phyloP scores from a whole-genome alignment of 2,797 vertebrate species.

The Todus mexicanus region DNA sequence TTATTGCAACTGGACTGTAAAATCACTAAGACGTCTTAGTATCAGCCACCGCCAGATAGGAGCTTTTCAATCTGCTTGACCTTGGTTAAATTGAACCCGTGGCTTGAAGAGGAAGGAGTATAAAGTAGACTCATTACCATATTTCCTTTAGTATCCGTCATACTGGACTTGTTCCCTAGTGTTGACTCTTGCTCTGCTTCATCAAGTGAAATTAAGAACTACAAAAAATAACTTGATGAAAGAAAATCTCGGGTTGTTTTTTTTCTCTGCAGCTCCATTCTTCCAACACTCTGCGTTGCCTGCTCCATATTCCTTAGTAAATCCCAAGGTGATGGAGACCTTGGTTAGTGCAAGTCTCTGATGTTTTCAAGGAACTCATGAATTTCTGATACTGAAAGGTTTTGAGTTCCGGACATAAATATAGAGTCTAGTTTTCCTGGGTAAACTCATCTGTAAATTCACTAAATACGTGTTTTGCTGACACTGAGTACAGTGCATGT shows the following conservation, averaged over 20 bases:
- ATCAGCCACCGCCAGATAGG: background rate
- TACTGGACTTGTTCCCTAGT: background rate
- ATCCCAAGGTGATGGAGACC: background rate
- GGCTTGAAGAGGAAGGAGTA: background rate
- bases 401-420: background rate
- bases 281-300: background rate
- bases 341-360: background rate
- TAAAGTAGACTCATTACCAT: background rate
- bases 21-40: background rate
- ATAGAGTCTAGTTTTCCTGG: background rate
- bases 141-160: background rate
- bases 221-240: background rate
- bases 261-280: background rate
- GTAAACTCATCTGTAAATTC: background rate
- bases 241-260: background rate
- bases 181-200: background rate
- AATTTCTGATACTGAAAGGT: background rate
- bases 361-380: background rate
- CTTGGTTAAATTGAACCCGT: background rate
- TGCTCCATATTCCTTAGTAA: background rate
- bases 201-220: background rate
- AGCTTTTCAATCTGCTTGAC: background rate
- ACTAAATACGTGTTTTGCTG: background rate
- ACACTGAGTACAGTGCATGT: background rate
- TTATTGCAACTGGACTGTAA: background rate